These are phyloP conservation scores for Prosopocoilus inquinatus DNA, from an alignment of 2,888 invertebrate species.

Conservation along the genomic window DNA sequence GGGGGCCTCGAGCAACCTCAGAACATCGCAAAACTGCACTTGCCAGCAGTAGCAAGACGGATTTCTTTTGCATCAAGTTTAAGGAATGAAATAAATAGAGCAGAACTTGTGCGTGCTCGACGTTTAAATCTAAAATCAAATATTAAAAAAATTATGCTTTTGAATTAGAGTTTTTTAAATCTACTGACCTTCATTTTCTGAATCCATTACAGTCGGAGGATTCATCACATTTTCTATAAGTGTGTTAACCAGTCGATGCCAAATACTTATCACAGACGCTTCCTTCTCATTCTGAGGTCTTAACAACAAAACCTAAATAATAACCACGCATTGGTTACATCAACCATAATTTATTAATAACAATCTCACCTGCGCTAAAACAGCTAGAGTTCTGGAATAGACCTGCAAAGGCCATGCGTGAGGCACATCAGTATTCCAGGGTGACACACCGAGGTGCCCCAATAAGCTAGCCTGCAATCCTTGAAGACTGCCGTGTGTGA, in stretches of 20 bases:
- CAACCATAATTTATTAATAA: not conserved
- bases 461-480: slow-evolving; percentile 69
- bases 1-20: slow-evolving; percentile 59
- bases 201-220: slow-evolving; percentile 61
- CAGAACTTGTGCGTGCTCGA: slow-evolving; percentile 91
- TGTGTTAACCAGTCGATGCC: slow-evolving; percentile 87
- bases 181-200: slow-evolving; percentile 68
- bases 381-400: slow-evolving; percentile 73
- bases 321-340: not conserved
- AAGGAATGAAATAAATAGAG: slow-evolving; percentile 93
- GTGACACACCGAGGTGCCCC: slow-evolving; percentile 72
- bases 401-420: slow-evolving; percentile 77
- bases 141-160: not conserved
- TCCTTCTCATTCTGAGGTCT: slow-evolving; percentile 85
- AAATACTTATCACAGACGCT: slow-evolving; percentile 85
- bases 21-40: slow-evolving; percentile 70
- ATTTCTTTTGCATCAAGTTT: slow-evolving; percentile 95
- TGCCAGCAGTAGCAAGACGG: slow-evolving; percentile 79
- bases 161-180: not conserved
- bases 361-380: slow-evolving; percentile 70
- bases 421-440: slow-evolving; percentile 63
- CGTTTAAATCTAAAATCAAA: slow-evolving; percentile 75
- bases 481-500: slow-evolving; percentile 69
- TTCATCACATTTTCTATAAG: slow-evolving; percentile 82
- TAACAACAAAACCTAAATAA: slow-evolving; percentile 64